Conservation (phyloP, 2,113 vertebrate species). For the Lipophrys pholis region DNA sequence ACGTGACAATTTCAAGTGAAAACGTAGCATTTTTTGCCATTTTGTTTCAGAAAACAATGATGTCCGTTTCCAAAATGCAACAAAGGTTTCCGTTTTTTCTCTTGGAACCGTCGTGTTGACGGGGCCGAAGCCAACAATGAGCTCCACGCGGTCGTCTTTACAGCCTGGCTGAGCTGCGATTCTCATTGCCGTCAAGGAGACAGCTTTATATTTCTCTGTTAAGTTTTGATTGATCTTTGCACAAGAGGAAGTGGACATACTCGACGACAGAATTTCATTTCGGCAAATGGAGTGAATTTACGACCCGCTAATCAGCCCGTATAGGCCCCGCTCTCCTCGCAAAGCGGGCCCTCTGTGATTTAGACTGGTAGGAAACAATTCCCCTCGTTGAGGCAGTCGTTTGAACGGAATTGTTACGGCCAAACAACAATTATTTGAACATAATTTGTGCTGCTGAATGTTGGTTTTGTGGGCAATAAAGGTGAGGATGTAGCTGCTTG, state of each 20-base stretch:
- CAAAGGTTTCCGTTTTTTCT: too few relatives aligned
- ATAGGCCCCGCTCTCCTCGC: constrained; percentile 16
- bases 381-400: constrained; percentile 14
- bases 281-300: constrained; percentile 51
- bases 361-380: constrained; percentile 17
- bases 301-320: constrained; percentile 46
- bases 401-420: constrained; percentile 23
- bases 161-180: constrained; percentile 2
- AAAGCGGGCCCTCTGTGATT: constrained; percentile 33
- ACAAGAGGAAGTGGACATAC: constrained; percentile 23
- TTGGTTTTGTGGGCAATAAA: constrained; percentile 9
- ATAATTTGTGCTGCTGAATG: constrained; percentile 8
- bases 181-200: constrained; percentile 34
- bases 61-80: too few relatives aligned
- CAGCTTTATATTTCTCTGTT: constrained; percentile 45
- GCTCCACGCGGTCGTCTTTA: constrained; percentile 5
- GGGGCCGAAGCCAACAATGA: background rate
- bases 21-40: too few relatives aligned
- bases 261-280: constrained; percentile 55
- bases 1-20: too few relatives aligned
- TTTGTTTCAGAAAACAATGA: too few relatives aligned
- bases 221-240: constrained; percentile 48
- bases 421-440: constrained; percentile 33
- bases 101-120: background rate
- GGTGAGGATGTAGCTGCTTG: background rate